Evolutionary conservation across 53 echinoderm and acorn worm species (phyloP).

Genomic region (Paracentrotus lividus): DNA sequence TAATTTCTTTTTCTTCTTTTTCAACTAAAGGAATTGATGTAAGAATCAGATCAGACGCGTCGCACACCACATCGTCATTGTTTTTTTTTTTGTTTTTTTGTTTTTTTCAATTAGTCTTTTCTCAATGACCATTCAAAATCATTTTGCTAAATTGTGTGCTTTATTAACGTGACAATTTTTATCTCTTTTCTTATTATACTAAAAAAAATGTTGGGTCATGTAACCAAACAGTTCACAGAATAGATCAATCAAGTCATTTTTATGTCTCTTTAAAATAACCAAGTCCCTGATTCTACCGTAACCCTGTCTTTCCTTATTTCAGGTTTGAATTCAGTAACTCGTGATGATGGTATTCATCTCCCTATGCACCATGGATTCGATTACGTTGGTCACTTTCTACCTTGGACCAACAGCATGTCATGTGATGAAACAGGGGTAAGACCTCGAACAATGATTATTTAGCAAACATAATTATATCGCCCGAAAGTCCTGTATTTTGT

Average conservation of each 20-base stretch:
- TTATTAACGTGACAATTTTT: too few relatives aligned
- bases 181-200: too few relatives aligned
- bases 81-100: background rate
- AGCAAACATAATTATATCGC: too few relatives aligned
- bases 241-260: too few relatives aligned
- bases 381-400: slow-evolving; percentile 84
- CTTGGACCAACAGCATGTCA: slow-evolving; percentile 78
- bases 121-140: background rate
- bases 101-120: background rate
- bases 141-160: too few relatives aligned
- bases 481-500: too few relatives aligned
- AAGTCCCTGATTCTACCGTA: background rate
- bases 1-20: background rate
- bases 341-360: slow-evolving; percentile 80
- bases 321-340: slow-evolving; percentile 81
- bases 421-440: slow-evolving; percentile 89
- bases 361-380: slow-evolving; percentile 94
- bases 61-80: too few relatives aligned
- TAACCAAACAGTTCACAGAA: too few relatives aligned
- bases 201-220: too few relatives aligned
- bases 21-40: background rate
- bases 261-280: too few relatives aligned
- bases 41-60: too few relatives aligned
- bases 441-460: too few relatives aligned
- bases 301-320: background rate